These are phyloP conservation scores for Platyura marginata DNA, from an alignment of 1,140 invertebrate genomes.

Conservation along the genomic window DNA sequence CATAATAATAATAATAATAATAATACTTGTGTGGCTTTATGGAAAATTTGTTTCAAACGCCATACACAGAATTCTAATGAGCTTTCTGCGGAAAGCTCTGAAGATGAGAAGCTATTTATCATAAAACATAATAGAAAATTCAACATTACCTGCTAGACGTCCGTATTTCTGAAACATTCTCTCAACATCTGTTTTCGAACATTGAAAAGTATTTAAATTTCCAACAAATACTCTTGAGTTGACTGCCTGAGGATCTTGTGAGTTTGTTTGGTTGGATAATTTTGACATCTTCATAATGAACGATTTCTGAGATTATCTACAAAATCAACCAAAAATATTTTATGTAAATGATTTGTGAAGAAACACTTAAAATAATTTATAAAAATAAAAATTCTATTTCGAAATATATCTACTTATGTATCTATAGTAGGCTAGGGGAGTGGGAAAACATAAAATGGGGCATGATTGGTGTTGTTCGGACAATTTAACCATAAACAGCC, in stretches of 20 bases:
- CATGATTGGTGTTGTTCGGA: too few relatives aligned
- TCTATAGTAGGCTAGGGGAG: too few relatives aligned
- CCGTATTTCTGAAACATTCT: conserved; percentile 75
- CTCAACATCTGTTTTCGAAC: conserved; percentile 75
- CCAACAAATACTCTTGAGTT: conserved; percentile 78
- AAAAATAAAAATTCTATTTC: too few relatives aligned
- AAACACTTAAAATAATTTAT: too few relatives aligned
- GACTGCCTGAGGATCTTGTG: conserved; percentile 70
- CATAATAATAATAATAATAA: too few relatives aligned
- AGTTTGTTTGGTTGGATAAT: conserved; percentile 74
- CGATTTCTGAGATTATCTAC: background rate
- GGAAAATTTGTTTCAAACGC: too few relatives aligned
- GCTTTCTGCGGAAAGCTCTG: background rate
- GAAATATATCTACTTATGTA: too few relatives aligned
- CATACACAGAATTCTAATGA: background rate
- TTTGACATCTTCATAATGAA: conserved; percentile 55
- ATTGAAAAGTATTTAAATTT: conserved; percentile 78
- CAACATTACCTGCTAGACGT: conserved; percentile 46
- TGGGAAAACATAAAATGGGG: too few relatives aligned
- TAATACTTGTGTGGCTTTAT: too few relatives aligned
- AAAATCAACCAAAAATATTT: too few relatives aligned
- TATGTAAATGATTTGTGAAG: too few relatives aligned
- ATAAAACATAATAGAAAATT: background rate
- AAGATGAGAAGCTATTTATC: background rate
- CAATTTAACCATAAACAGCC: too few relatives aligned